These are phyloP conservation scores for Xyrichtys novacula DNA, from an alignment of 2,797 vertebrate genomes.

Conservation along the genomic window DNA sequence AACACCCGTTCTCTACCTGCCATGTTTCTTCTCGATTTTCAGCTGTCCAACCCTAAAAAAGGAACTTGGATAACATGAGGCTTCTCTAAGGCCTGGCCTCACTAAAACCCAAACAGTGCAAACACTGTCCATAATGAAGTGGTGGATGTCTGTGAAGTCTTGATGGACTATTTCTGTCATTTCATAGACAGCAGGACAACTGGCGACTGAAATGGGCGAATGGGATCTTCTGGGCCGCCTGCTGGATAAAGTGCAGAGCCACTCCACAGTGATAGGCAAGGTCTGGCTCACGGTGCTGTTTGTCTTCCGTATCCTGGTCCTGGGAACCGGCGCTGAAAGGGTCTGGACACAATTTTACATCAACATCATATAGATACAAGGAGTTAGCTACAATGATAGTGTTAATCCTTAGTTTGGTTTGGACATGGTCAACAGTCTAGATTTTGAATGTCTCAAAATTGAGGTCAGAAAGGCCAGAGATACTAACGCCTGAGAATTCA, in stretches of 20 bases:
- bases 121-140: no score
- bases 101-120: no score
- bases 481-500: neutral
- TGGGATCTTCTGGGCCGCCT: conserved; percentile 95
- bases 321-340: conserved; percentile 89
- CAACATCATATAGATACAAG: neutral
- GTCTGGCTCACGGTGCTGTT: conserved; percentile 97
- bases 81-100: no score
- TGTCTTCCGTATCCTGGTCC: conserved; percentile 95
- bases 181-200: conserved; percentile 26
- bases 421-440: neutral
- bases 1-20: no score
- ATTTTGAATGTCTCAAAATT: neutral
- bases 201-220: conserved; percentile 88
- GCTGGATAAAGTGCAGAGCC: conserved; percentile 94
- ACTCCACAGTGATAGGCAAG: conserved; percentile 94
- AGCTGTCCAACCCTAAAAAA: no score
- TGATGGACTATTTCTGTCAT: neutral
- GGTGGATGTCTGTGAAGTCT: no score
- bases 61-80: no score
- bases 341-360: conserved; percentile 53
- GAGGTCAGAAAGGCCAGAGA: neutral
- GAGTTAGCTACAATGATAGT: neutral
- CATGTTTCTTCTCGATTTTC: no score
- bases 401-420: neutral